Evolutionary conservation across 2,888 invertebrate genomes (phyloP).

Genomic region (Conistra vaccinii): DNA sequence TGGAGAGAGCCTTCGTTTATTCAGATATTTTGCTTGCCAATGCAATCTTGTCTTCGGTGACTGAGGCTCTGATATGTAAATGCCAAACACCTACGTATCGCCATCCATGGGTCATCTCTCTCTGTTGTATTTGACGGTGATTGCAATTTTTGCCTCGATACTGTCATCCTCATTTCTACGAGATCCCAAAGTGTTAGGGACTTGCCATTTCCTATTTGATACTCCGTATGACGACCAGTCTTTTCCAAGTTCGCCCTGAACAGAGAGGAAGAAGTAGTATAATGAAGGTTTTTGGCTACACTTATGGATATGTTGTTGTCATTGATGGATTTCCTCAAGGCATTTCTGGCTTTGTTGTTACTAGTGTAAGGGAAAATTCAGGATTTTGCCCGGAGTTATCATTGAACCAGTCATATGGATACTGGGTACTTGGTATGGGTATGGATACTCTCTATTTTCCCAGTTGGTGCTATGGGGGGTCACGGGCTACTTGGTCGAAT

Average conservation of each 20-base stretch:
- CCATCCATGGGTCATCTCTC: not conserved
- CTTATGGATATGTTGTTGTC: not conserved
- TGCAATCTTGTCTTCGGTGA: not conserved
- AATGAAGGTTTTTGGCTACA: not conserved
- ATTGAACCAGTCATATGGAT: not conserved
- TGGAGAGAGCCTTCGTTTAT: not conserved
- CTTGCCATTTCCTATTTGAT: not conserved
- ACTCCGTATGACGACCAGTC: not conserved
- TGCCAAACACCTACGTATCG: not conserved
- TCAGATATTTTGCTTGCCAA: not conserved
- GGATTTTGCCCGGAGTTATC: not conserved
- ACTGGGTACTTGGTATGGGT: too few species aligned
- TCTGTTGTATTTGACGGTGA: conserved; percentile 2
- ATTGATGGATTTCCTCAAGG: not conserved
- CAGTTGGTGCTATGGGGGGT: not conserved
- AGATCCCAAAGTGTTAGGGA: not conserved
- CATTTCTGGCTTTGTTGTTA: not conserved
- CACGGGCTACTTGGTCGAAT: not conserved
- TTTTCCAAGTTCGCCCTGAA: not conserved
- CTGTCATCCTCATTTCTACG: not conserved
- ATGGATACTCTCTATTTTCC: not conserved
- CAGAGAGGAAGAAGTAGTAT: not conserved
- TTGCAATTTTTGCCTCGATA: not conserved
- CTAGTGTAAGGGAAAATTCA: not conserved
- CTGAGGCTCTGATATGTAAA: not conserved